These are phyloP conservation scores for Phalangium opilio DNA, from an alignment of 2,888 invertebrate genomes.

Conservation along the genomic window DNA sequence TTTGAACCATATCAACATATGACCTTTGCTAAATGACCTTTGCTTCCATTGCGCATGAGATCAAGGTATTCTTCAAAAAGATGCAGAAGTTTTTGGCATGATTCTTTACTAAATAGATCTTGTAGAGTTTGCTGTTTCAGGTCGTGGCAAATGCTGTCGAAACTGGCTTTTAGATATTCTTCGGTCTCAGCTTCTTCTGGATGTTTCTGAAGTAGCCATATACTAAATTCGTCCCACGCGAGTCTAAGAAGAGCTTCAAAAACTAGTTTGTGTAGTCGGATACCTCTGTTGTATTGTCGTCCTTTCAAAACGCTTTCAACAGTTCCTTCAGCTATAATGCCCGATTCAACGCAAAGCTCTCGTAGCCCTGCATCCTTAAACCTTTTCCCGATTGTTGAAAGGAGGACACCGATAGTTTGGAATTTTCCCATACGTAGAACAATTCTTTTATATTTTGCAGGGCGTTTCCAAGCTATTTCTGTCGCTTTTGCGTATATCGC, in stretches of 20 bases:
- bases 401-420: conserved; percentile 18
- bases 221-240: neutral
- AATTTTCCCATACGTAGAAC: conserved; percentile 17
- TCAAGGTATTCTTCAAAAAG: neutral
- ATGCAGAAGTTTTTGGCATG: neutral
- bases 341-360: conserved; percentile 17
- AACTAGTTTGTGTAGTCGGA: conserved; percentile 14
- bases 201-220: neutral
- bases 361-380: conserved; percentile 20
- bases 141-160: neutral
- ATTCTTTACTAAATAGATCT: neutral
- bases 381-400: conserved; percentile 18
- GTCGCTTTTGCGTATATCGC: conserved; percentile 20
- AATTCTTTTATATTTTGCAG: conserved; percentile 9
- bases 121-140: neutral
- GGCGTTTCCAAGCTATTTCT: conserved; percentile 17
- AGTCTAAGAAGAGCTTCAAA: conserved; percentile 16
- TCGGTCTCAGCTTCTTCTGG: neutral
- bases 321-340: conserved; percentile 19
- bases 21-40: neutral
- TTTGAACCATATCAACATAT: neutral
- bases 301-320: conserved; percentile 14
- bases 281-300: neutral
- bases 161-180: neutral
- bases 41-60: neutral